phyloP scores from a whole-genome alignment of 2,797 vertebrate genomes.

The Alcedo quadribrachys region DNA sequence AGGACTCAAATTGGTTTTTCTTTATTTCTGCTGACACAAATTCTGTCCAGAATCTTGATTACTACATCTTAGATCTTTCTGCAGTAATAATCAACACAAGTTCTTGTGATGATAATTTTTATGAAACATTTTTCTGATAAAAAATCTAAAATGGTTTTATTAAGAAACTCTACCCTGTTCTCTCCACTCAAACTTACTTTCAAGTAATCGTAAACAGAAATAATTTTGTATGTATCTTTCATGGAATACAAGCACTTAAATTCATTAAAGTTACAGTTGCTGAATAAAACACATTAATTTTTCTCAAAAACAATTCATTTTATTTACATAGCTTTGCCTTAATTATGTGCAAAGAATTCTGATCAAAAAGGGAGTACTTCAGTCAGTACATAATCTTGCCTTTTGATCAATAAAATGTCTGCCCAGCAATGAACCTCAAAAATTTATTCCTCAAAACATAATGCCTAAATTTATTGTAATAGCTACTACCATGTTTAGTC shows the following conservation, averaged over 20 bases:
- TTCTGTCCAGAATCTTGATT: neutral
- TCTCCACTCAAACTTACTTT: neutral
- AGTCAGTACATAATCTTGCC: neutral
- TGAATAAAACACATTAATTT: neutral
- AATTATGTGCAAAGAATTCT: neutral
- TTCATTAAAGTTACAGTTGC: neutral
- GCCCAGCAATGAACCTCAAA: neutral
- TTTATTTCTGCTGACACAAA: neutral
- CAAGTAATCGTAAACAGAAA: neutral
- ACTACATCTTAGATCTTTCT: neutral
- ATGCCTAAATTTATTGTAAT: neutral
- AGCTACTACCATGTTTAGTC: neutral
- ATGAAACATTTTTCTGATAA: neutral
- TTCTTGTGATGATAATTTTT: neutral
- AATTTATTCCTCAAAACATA: neutral
- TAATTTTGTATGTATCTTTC: neutral
- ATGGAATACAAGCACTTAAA: neutral
- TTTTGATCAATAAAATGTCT: neutral
- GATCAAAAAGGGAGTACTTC: neutral
- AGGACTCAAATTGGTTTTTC: neutral
- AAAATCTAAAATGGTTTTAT: neutral
- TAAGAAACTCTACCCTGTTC: neutral
- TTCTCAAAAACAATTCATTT: neutral
- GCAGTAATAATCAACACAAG: neutral
- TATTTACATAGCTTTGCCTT: neutral